Base-by-base conservation (phyloP, 2,113 vertebrate genomes). In the Shinisaurus crocodilurus region DNA sequence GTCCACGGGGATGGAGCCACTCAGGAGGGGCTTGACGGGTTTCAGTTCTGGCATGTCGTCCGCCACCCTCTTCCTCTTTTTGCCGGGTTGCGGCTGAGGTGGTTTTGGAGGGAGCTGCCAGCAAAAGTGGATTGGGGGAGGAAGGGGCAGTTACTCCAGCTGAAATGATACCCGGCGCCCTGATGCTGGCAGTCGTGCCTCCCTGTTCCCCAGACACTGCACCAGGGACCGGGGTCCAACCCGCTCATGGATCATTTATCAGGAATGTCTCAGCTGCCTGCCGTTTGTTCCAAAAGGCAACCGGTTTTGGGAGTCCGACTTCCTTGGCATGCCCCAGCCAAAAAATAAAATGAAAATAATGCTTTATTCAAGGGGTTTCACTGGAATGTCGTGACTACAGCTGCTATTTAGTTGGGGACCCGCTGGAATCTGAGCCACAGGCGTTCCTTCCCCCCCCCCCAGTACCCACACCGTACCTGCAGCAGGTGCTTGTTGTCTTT, bases 401-500 rank as follows among this genome's bases (percentile, higher is more conserved):
- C 32, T 88, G 70, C 45, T 29, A 76, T 16, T 57, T 70, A 80
- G 74, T 74, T 82, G 43, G 87, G 50, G 40, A 81, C n/a, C 32
- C 23, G 18, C 27, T 91, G 88, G 43, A 88, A 23, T 45, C 86
- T 76, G 18, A 37, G 32, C 45, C 72, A 27, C 60, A 79, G 18
- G 83, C 29, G 50, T 80, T 82, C 4, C 15, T 3, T 0, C 6
- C 0, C 34, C 0, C 88, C 83, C 5, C 43, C 60, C 65, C 27
- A 25, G 16, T 9, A 34, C 12, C 4, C 8, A 27, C 86, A n/a
- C 13, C 72, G 67, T 96, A 99, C 99, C 98, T 99, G 98, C 65
- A 99, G 97, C 3, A 98, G 96, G 3, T 99, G 99, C 92, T 99
- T 99, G 97, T 99, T 99, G 95, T 99, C 99, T 94, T 99, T 99